Base-by-base conservation (phyloP, 2,888 invertebrate species). In the Caenorhabditis becei region DNA sequence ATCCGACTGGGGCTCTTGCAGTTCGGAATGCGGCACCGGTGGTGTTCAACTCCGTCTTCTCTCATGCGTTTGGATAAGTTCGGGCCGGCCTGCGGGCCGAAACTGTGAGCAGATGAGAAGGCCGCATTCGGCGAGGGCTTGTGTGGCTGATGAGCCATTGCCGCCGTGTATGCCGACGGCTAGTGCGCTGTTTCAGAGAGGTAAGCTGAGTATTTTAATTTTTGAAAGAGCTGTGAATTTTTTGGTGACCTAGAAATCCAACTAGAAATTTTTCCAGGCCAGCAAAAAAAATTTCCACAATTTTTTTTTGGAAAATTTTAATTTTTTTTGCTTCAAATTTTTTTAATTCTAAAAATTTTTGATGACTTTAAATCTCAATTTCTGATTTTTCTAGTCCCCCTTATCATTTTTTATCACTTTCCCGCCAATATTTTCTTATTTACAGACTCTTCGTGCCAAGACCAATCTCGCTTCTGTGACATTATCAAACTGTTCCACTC, bases 1-100 rank as follows among this genome's bases (percentile, higher is more conserved):
- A 4, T 96, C 96, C 10, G 94, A 95, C 74, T 97, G 97, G 97
- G 96, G 96, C 49, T 95, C 95, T 91, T 97, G 97, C 91, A 94
- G 95, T 86, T 95, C 95, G 24, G 93, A 94, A 0, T 97, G 97
- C 91, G 95, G 95, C 51, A 93, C 94, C 77, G 94, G 94, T 88
- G 97, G 97, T 0, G 94, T 95, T 67, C 95, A 96, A 92, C 96
- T 96, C 91, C 94, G 97, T 87, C 94, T 95, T 86, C 93, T 97
- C 72, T 95, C 95, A 89, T 97, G 97, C 92, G 95, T 97, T 82
- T 98, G 97, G 97, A 94, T 94, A 88, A 94, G 95, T 7, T 95
- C 94, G 23, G 95, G 94, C 87, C 94, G 94, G 89, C 94, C 96
- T 35, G 96, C 96, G 8, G 96, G 95, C 18, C 94, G 95, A 83